Conservation (phyloP, 2,113 vertebrate species). For the Siphamia tubifer region DNA sequence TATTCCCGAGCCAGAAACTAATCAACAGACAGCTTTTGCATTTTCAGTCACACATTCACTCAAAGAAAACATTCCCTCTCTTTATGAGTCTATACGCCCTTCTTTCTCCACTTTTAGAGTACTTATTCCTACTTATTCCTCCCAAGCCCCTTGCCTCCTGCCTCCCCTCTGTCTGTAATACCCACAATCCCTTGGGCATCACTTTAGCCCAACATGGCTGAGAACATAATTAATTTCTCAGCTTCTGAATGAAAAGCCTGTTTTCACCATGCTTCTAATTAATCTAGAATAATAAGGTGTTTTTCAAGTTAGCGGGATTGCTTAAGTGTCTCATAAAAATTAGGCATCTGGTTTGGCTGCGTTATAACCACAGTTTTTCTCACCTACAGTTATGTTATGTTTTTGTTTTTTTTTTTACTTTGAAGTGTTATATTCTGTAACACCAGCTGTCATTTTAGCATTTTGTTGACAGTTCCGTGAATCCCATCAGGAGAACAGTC, state of each 20-base stretch:
- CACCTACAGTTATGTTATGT: background rate
- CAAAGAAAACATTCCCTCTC: slow-evolving; percentile 30
- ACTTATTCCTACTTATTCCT: slow-evolving; percentile 56
- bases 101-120: slow-evolving; percentile 26
- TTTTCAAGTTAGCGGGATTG: slow-evolving; percentile 40
- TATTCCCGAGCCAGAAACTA: background rate
- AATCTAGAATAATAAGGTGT: slow-evolving; percentile 65
- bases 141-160: slow-evolving; percentile 32
- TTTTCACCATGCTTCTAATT: slow-evolving; percentile 68
- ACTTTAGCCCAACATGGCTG: slow-evolving; percentile 63
- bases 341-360: background rate
- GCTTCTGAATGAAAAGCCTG: slow-evolving; percentile 70
- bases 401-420: background rate
- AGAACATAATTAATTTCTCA: slow-evolving; percentile 75
- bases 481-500: background rate
- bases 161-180: slow-evolving; percentile 60
- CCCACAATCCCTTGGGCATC: slow-evolving; percentile 68
- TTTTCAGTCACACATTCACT: slow-evolving; percentile 3
- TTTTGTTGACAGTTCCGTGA: background rate
- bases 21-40: slow-evolving; percentile 23
- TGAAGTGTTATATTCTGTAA: background rate
- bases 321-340: slow-evolving; percentile 30
- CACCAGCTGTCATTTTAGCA: background rate
- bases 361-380: slow-evolving; percentile 13
- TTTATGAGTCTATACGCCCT: background rate